Conservation (phyloP, 2,113 vertebrate genomes). For the Ptyas mucosa region DNA sequence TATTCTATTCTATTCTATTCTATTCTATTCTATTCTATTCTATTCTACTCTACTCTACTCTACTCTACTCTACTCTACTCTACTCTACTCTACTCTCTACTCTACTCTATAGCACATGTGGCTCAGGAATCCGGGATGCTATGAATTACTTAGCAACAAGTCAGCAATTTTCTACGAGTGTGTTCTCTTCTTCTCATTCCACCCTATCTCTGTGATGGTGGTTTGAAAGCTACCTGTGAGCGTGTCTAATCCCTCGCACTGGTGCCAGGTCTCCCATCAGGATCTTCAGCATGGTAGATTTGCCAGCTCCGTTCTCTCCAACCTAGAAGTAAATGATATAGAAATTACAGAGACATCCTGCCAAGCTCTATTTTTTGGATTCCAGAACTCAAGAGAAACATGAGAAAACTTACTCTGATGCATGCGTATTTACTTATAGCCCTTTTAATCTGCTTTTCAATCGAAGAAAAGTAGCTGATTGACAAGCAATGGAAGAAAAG, state of each 20-base stretch:
- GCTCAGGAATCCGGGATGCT: neutral
- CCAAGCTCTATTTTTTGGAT: neutral
- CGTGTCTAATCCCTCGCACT: slow-evolving; percentile 81
- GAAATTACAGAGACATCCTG: neutral
- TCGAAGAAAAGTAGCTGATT: neutral
- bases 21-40: no score
- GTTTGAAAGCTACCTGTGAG: slow-evolving; percentile 79
- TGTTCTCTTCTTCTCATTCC: neutral
- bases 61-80: no score
- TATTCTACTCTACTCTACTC: no score
- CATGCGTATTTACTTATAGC: neutral
- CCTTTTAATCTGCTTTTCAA: neutral
- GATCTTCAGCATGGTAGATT: slow-evolving; percentile 93
- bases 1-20: no score
- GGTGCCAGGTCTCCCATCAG: slow-evolving; percentile 92
- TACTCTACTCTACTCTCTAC: no score
- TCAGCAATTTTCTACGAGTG: neutral
- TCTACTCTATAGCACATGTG: neutral
- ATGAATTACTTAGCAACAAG: neutral
- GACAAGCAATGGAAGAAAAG: neutral
- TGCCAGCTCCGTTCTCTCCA: slow-evolving; percentile 94
- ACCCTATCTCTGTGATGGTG: neutral
- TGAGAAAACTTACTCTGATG: neutral
- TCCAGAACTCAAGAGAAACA: neutral
- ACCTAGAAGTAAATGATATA: slow-evolving; percentile 71